Base-by-base conservation (phyloP, 2,888 invertebrate genomes). In the Megastigmus dorsalis region DNA sequence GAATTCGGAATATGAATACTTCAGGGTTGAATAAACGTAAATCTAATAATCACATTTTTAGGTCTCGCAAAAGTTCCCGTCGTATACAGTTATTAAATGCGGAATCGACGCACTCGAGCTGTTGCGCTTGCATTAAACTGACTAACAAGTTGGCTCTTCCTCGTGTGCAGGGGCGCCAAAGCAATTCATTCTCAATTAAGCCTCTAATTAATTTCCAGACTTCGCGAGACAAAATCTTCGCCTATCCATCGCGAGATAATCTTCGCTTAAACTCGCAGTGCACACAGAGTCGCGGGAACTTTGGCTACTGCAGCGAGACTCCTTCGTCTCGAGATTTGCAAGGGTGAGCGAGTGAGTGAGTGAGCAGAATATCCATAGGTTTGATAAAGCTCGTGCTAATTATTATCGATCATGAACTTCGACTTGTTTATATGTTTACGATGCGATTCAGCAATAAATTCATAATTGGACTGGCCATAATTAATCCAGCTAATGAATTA, bases 361-460 rank as follows among this genome's bases (percentile, higher is more conserved):
- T n/a, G n/a, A 30, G 36, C 10, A 60, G 18, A 30, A 15, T 20
- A 41, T 30, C n/a, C 18, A 3, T 6, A 3, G 6, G 13, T 2
- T 48, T 36, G 23, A 57, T 67, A 69, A 30, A 26, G 33, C 23
- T 13, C 36, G 28, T 26, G 66, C 33, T 73, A 66, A 73, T 73
- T 73, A 67, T 67, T 66, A 72, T 72, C 50, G 65, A 52, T 59
- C 52, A 10, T 41, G 0, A 59, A 18, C 59, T 66, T 10, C 33
- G 41, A 33, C 36, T 73, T 73, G 60, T 54, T 73, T 33, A 45
- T 54, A 66, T 73, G 66, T 73, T 73, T 67, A 60, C 43, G 52
- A 15, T n/a, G 23, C n/a, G 5, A 23, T n/a, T 4, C 33, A 41
- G 23, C 26, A 54, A 63, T 54, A 36, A 55, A 45, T 48, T 63